These are phyloP conservation scores for Rhysida immarginata DNA, from an alignment of 1,140 invertebrate genomes.

Conservation along the genomic window DNA sequence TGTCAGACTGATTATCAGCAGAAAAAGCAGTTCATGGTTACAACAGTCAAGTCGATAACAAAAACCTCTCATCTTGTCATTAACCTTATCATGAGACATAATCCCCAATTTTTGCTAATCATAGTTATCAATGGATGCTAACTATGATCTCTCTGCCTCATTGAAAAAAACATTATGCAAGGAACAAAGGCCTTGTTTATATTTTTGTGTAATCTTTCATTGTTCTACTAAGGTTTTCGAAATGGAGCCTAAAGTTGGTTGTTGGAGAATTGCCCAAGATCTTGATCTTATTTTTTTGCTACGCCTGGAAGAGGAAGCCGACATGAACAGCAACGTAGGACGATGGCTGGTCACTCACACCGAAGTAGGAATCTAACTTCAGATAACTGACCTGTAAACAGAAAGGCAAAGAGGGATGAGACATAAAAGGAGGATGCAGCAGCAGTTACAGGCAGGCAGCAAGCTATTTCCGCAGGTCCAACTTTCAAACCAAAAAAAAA, in stretches of 20 bases:
- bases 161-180: neutral
- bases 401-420: constrained; percentile 6
- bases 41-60: neutral
- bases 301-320: constrained; percentile 4
- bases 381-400: constrained; percentile 3
- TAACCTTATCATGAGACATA: neutral
- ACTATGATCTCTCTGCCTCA: no score
- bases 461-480: no score
- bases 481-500: no score
- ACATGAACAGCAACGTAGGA: neutral
- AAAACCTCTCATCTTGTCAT: neutral
- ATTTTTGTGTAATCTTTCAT: neutral
- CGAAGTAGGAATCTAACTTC: constrained; percentile 5
- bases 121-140: neutral
- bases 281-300: neutral
- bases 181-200: neutral
- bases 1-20: neutral
- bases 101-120: neutral
- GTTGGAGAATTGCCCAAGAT: neutral
- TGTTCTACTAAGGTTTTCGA: neutral
- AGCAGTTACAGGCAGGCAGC: no score
- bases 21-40: neutral
- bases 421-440: neutral
- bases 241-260: neutral
- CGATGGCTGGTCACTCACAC: neutral